A percentile compares a stretch with the other conserved stretches of the same genome.
phyloP scores from a whole-genome alignment of 2,797 vertebrate genomes.

The Spatula versicolor region DNA sequence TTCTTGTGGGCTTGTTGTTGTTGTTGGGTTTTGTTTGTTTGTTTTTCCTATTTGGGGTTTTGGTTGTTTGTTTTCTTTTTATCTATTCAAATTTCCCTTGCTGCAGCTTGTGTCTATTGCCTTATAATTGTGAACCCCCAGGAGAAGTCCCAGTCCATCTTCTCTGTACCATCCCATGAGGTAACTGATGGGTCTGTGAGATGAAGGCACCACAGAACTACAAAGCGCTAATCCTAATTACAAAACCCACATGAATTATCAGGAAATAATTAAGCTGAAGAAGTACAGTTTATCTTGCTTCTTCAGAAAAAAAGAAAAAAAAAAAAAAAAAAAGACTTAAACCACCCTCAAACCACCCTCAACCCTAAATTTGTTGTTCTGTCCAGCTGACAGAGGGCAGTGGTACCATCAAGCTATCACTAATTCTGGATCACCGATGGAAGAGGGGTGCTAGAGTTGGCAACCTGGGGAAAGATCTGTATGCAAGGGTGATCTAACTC shows the following conservation, averaged over 20 bases:
- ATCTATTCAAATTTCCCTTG: background rate
- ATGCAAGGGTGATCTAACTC: background rate
- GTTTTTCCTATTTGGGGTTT: no score
- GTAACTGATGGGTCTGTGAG: background rate
- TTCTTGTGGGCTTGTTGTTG: background rate
- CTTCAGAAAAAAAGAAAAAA: background rate
- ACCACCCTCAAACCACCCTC: background rate
- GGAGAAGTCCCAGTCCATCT: background rate
- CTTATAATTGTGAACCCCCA: background rate
- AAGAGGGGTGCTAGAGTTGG: background rate
- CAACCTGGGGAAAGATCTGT: background rate
- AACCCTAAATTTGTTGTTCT: background rate
- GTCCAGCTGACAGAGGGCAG: background rate
- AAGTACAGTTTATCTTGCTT: background rate
- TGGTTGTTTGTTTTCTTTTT: background rate
- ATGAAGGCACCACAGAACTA: background rate
- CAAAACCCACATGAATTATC: background rate
- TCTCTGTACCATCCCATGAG: background rate
- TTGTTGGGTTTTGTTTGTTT: no score
- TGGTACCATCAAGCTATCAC: background rate
- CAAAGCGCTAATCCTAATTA: background rate
- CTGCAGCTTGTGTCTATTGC: background rate
- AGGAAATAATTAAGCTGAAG: background rate
- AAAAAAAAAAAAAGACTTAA: background rate
- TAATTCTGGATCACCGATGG: background rate